Percentiles rank a stretch among this genome's conserved stretches.
phyloP scores from a whole-genome alignment of 2,888 invertebrate species.

The Bellardia pandia region DNA sequence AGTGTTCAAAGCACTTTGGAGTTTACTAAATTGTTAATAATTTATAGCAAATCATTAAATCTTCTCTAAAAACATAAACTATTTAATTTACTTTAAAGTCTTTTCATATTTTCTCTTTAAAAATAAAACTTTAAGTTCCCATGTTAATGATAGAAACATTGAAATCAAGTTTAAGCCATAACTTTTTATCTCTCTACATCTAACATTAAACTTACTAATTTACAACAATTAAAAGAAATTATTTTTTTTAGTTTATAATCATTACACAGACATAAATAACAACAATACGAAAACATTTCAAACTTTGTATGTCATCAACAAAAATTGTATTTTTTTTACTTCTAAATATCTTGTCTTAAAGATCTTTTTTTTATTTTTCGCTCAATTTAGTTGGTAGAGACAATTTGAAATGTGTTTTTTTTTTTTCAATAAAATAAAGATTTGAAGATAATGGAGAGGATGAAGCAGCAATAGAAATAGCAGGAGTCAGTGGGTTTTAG shows the following conservation, averaged over 20 bases:
- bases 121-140: too few relatives aligned
- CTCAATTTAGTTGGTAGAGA: conserved; percentile 20
- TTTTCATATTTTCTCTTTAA: too few relatives aligned
- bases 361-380: conserved; percentile 39
- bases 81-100: background rate
- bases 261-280: conserved; percentile 28
- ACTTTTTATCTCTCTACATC: background rate
- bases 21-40: background rate
- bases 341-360: conserved; percentile 41
- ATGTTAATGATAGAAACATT: background rate
- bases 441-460: too few relatives aligned
- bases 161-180: background rate
- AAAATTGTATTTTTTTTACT: too few relatives aligned
- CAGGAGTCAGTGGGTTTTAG: too few relatives aligned
- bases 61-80: background rate
- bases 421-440: too few relatives aligned
- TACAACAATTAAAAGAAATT: conserved; percentile 61
- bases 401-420: conserved; percentile 2
- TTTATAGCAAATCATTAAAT: background rate
- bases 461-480: too few relatives aligned
- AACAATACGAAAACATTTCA: conserved; percentile 27
- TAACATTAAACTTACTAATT: conserved; percentile 26
- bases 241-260: conserved; percentile 62
- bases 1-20: background rate
- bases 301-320: conserved; percentile 21